phyloP scores from a whole-genome alignment of 2,113 vertebrate species.

The Felis catus region F.catus_Fca126_mat1.0 CM031412.1:206302501-206303000 shows the following conservation, averaged over 20 bases:
- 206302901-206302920: too few relatives aligned
- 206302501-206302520: neutral
- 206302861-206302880: too few relatives aligned
- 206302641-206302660: neutral
- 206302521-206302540: neutral
- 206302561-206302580: neutral
- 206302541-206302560: neutral
- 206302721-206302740: slow-evolving; percentile 3
- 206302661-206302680: neutral
- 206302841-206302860: too few relatives aligned
- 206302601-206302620: neutral
- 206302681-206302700: slow-evolving; percentile 10
- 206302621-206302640: too few relatives aligned
- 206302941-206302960: neutral
- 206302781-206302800: too few relatives aligned
- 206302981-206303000: neutral
- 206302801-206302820: too few relatives aligned
- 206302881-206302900: too few relatives aligned
- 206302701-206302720: neutral
- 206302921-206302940: too few relatives aligned
- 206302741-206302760: too few relatives aligned
- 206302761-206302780: too few relatives aligned
- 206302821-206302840: too few relatives aligned
- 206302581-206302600: neutral
- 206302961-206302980: neutral